Percentiles rank a stretch among this genome's conserved stretches.
These are phyloP conservation scores for Diorhabda carinulata DNA, from an alignment of 1,140 invertebrate genomes.

Conservation along the genomic window DNA sequence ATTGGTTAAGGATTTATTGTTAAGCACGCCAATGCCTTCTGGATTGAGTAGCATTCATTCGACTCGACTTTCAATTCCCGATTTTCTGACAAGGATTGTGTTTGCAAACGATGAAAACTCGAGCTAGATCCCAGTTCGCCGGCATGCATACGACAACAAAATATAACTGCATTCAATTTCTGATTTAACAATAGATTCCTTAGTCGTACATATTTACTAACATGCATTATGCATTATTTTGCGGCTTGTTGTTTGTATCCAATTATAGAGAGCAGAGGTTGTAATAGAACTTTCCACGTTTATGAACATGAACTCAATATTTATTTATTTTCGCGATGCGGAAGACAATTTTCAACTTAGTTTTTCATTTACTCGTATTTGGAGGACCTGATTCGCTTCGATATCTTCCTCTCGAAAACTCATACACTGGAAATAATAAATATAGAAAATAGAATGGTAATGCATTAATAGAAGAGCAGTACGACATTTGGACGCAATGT, in stretches of 20 bases:
- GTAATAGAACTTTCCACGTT: background rate
- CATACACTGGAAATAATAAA: too few relatives aligned
- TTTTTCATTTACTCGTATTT: too few relatives aligned
- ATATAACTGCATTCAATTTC: conserved; percentile 16
- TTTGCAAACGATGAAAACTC: conserved; percentile 19
- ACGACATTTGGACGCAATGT: too few relatives aligned
- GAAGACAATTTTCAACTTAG: too few relatives aligned
- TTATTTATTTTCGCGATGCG: too few relatives aligned
- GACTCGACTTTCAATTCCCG: conserved; percentile 13
- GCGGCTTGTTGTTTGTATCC: conserved; percentile 10
- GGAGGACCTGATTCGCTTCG: too few relatives aligned
- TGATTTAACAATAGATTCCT: conserved; percentile 15
- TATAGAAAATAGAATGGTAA: too few relatives aligned
- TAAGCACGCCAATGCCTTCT: background rate
- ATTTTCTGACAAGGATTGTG: conserved; percentile 16
- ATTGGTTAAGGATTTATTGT: background rate
- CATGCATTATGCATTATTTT: conserved; percentile 16
- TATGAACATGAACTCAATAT: too few relatives aligned
- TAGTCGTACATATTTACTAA: conserved; percentile 6
- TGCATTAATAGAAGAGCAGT: too few relatives aligned
- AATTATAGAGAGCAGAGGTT: conserved; percentile 1
- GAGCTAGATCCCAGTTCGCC: background rate
- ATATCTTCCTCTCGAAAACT: too few relatives aligned
- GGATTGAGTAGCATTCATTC: background rate
- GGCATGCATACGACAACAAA: conserved; percentile 12